phyloP scores from a whole-genome alignment of 2,113 vertebrate species.

The Scomber scombrus region DNA sequence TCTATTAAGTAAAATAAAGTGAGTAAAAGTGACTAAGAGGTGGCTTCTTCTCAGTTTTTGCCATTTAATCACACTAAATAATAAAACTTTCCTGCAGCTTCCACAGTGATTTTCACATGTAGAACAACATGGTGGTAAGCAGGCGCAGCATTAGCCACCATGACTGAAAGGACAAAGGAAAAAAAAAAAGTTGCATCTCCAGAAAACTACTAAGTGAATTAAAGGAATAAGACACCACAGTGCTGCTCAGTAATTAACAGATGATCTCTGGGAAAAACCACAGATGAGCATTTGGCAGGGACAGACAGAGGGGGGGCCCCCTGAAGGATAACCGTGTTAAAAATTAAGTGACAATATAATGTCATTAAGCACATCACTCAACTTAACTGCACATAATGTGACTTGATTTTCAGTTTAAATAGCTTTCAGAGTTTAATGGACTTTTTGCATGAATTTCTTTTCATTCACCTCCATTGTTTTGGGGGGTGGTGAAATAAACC shows the following conservation, averaged over 20 bases:
- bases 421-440: neutral
- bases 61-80: neutral
- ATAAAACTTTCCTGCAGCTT: neutral
- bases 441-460: too few species aligned
- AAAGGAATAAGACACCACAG: neutral
- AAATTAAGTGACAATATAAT: neutral
- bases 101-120: neutral
- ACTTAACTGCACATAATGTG: conserved; percentile 13
- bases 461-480: neutral
- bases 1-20: too few species aligned
- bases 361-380: conserved; percentile 9
- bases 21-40: neutral
- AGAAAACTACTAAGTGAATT: neutral
- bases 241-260: neutral
- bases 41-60: neutral
- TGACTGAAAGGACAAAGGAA: neutral
- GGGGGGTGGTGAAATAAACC: neutral
- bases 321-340: conserved; percentile 12
- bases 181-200: neutral
- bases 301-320: neutral
- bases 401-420: conserved; percentile 1
- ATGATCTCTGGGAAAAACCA: neutral
- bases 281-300: neutral
- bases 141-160: neutral
- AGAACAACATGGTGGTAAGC: neutral